Percentiles rank a stretch among this genome's conserved stretches.
Conservation (phyloP, 1,140 invertebrate genomes). For the Nixonia krombeini region DNA sequence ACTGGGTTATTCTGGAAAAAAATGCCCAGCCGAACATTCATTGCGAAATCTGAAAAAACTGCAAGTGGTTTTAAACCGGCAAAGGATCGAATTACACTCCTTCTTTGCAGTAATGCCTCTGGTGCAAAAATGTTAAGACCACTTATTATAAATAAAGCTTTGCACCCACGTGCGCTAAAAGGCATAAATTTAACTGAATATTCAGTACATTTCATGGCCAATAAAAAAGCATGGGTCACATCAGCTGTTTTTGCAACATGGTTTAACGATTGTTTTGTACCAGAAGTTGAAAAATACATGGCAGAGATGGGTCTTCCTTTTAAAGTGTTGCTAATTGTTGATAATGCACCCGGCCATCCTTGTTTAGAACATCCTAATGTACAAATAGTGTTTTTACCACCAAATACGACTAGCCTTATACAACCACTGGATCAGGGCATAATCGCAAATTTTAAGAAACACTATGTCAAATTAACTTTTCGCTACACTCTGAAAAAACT, state of each 20-base stretch:
- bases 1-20: too few relatives aligned
- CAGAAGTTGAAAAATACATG: too few relatives aligned
- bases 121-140: conserved; percentile 4
- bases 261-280: too few relatives aligned
- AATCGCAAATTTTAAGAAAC: conserved; percentile 53
- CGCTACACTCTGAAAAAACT: conserved; percentile 34
- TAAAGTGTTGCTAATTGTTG: too few relatives aligned
- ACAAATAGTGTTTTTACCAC: conserved; percentile 65
- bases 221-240: too few relatives aligned
- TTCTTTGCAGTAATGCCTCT: conserved; percentile 57
- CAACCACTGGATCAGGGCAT: conserved; percentile 70
- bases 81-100: conserved; percentile 13
- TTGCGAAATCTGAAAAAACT: too few relatives aligned
- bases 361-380: conserved; percentile 54
- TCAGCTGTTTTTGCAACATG: too few relatives aligned
- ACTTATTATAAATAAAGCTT: too few relatives aligned
- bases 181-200: conserved; percentile 8
- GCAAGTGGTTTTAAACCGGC: too few relatives aligned
- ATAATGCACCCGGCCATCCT: conserved; percentile 54
- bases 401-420: conserved; percentile 67
- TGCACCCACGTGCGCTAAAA: conserved; percentile 21
- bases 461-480: conserved; percentile 24
- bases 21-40: too few relatives aligned
- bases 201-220: conserved; percentile 14
- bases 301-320: too few relatives aligned